phyloP scores from a whole-genome alignment of 2,888 invertebrate species.

The Heliconius charithonia region DNA sequence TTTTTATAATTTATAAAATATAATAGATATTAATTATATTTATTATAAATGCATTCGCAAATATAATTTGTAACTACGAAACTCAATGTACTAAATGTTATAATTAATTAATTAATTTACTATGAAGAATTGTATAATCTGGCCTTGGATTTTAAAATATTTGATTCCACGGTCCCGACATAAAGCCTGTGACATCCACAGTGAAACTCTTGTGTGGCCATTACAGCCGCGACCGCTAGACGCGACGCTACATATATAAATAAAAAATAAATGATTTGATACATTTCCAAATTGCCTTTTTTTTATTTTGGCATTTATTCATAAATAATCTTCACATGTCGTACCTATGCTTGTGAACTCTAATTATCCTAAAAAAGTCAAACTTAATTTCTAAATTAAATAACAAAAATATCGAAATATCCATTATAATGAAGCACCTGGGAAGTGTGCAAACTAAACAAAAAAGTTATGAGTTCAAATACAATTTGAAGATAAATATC shows the following conservation, averaged over 20 bases:
- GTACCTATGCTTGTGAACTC: too few species aligned
- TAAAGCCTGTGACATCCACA: neutral
- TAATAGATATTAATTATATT: neutral
- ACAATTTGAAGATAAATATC: too few species aligned
- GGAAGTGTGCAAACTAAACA: too few species aligned
- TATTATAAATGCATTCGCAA: neutral
- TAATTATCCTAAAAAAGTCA: too few species aligned
- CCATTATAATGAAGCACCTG: too few species aligned
- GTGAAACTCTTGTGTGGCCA: neutral
- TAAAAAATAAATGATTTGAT: neutral
- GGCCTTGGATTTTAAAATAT: neutral
- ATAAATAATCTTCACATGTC: neutral
- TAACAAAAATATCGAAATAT: too few species aligned
- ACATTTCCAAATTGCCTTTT: neutral
- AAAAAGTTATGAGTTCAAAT: too few species aligned
- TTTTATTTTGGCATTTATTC: neutral
- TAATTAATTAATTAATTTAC: neutral
- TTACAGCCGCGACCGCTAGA: neutral
- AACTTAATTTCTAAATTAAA: too few species aligned
- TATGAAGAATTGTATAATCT: neutral
- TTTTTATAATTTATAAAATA: too few species aligned
- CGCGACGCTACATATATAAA: neutral
- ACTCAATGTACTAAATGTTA: neutral
- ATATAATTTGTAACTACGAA: neutral
- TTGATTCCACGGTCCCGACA: neutral